phyloP scores from a whole-genome alignment of 1,140 invertebrate species.

The Drosophila tani region DNA sequence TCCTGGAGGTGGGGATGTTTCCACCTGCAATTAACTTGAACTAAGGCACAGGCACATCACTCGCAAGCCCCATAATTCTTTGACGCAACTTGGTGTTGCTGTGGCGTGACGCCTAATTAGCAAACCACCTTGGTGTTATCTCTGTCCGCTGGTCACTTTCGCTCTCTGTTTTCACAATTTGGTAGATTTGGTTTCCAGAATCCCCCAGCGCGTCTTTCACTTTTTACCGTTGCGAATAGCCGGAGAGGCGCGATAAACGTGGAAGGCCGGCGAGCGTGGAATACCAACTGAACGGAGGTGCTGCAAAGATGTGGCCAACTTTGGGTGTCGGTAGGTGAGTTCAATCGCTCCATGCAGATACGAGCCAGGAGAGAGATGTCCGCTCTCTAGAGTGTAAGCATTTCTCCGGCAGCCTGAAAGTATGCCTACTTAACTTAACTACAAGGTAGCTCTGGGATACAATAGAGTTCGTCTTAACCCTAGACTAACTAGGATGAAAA shows the following conservation, averaged over 20 bases:
- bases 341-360: slow-evolving; percentile 8
- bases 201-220: slow-evolving; percentile 67
- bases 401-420: slow-evolving; percentile 31
- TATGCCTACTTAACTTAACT: slow-evolving; percentile 35
- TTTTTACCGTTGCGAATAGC: slow-evolving; percentile 54
- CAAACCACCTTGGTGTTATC: slow-evolving; percentile 21
- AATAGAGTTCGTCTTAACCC: neutral
- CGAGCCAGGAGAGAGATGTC: slow-evolving; percentile 10
- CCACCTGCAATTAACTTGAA: neutral
- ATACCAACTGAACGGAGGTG: slow-evolving; percentile 59
- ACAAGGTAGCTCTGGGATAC: too few species aligned
- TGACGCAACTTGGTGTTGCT: slow-evolving; percentile 27
- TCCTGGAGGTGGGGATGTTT: neutral
- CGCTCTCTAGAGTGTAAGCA: slow-evolving; percentile 4
- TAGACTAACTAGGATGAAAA: neutral
- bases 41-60: slow-evolving; percentile 20
- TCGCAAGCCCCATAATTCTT: slow-evolving; percentile 44
- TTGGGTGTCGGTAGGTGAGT: slow-evolving; percentile 53
- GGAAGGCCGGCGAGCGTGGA: slow-evolving; percentile 57
- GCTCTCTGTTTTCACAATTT: slow-evolving; percentile 61
- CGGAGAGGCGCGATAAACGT: slow-evolving; percentile 61
- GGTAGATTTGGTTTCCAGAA: slow-evolving; percentile 63
- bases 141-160: slow-evolving; percentile 56
- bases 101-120: slow-evolving; percentile 69
- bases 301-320: slow-evolving; percentile 58